Evolutionary conservation across 2,113 vertebrate species (phyloP).

Genomic region (Gorsachius goisagi): DNA sequence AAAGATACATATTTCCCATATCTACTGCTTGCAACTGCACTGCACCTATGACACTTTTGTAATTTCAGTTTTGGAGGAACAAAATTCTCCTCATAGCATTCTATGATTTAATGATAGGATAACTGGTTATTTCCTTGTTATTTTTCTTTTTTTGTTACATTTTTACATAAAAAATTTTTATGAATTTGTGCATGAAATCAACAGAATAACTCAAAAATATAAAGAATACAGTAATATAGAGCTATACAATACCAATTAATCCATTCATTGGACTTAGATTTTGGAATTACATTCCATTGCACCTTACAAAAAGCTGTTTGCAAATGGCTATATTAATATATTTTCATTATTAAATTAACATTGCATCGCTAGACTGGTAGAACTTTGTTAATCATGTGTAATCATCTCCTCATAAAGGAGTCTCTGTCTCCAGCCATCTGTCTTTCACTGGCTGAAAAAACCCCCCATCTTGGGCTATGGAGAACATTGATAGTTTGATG

Average conservation of each 20-base stretch:
- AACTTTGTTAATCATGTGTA: background rate
- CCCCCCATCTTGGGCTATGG: fast-evolving
- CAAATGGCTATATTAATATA: background rate
- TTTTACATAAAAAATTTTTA: background rate
- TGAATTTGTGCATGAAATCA: background rate
- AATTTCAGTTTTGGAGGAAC: background rate
- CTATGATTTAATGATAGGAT: background rate
- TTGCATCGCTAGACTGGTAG: background rate
- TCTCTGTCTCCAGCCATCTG: background rate
- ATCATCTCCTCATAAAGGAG: background rate
- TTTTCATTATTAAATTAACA: background rate
- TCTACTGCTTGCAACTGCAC: background rate
- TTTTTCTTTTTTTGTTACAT: background rate
- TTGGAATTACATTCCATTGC: background rate
- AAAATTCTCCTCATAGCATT: background rate
- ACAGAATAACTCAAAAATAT: background rate
- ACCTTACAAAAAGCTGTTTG: background rate
- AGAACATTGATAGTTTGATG: background rate
- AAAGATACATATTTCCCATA: background rate
- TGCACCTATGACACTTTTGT: background rate
- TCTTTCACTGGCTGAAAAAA: background rate
- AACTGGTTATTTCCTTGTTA: background rate
- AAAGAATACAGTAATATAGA: background rate
- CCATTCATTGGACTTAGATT: background rate
- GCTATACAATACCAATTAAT: background rate